phyloP scores from a whole-genome alignment of 2,888 invertebrate genomes.

The Pristionchus arcanus region DNA sequence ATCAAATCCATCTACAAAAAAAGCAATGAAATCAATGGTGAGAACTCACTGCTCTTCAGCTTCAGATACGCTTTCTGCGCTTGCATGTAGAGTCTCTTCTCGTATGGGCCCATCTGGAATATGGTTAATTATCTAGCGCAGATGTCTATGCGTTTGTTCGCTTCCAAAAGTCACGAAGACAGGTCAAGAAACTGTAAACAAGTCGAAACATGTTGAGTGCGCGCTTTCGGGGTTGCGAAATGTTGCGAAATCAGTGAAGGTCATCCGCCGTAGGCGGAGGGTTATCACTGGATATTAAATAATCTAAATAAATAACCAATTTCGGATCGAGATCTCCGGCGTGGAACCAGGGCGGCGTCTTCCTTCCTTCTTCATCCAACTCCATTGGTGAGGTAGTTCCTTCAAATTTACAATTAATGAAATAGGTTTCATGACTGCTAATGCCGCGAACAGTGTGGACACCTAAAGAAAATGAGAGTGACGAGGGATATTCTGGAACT shows the following conservation, averaged over 20 bases:
- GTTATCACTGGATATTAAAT: too few relatives aligned
- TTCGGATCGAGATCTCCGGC: background rate
- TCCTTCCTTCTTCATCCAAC: background rate
- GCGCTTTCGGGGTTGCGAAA: too few relatives aligned
- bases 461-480: too few relatives aligned
- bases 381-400: conserved; percentile 42
- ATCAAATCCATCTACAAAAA: background rate
- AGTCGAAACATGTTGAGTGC: too few relatives aligned
- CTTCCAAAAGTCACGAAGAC: too few relatives aligned
- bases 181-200: too few relatives aligned
- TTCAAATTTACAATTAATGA: background rate
- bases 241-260: too few relatives aligned
- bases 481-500: background rate
- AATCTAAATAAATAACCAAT: background rate
- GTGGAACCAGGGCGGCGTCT: conserved; percentile 35
- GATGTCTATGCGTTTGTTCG: too few relatives aligned
- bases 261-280: too few relatives aligned
- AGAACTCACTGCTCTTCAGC: conserved; percentile 36
- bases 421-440: background rate
- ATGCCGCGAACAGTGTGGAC: too few relatives aligned
- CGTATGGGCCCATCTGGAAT: background rate
- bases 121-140: background rate
- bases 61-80: conserved; percentile 8
- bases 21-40: background rate
- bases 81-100: conserved; percentile 25